These are phyloP conservation scores for Triplophysa siluroides DNA, from an alignment of 2,113 vertebrate genomes.

Conservation along the genomic window DNA sequence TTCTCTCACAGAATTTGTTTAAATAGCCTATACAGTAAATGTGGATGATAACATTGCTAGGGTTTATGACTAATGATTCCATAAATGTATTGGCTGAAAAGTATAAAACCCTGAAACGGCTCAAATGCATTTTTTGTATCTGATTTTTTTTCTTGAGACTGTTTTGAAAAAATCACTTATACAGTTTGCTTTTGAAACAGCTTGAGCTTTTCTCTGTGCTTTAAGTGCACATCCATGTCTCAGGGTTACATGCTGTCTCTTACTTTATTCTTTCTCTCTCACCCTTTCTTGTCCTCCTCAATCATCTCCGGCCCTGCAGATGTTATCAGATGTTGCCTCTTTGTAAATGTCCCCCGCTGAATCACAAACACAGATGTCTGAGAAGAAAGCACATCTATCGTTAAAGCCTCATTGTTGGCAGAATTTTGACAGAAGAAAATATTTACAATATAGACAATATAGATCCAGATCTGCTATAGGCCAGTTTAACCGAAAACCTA, in stretches of 20 bases:
- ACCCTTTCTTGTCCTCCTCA: constrained; percentile 45
- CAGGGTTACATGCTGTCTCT: not conserved
- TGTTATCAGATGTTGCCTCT: constrained; percentile 46
- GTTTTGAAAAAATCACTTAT: not conserved
- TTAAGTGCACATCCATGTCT: constrained; percentile 30
- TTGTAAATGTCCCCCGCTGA: constrained; percentile 59
- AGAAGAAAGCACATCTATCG: constrained; percentile 41
- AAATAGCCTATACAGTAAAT: not conserved
- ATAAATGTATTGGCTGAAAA: no score
- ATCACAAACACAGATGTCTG: constrained; percentile 37
- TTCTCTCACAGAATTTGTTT: not conserved
- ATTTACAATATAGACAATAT: constrained; percentile 41
- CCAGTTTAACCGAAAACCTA: not conserved
- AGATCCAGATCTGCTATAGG: not conserved
- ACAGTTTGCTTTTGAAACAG: not conserved
- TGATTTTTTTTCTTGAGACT: not conserved
- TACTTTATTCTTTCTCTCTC: constrained; percentile 5
- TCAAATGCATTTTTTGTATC: not conserved
- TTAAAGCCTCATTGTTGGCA: constrained; percentile 17
- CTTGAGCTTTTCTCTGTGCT: not conserved
- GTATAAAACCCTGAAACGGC: no score
- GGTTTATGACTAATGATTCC: no score
- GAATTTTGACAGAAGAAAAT: constrained; percentile 31
- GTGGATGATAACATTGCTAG: no score
- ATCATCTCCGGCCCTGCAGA: constrained; percentile 34